A percentile compares a stretch with the other conserved stretches of the same genome.
These are phyloP conservation scores for Perizoma flavofasciatum DNA, from an alignment of 2,888 invertebrate genomes.

Conservation along the genomic window DNA sequence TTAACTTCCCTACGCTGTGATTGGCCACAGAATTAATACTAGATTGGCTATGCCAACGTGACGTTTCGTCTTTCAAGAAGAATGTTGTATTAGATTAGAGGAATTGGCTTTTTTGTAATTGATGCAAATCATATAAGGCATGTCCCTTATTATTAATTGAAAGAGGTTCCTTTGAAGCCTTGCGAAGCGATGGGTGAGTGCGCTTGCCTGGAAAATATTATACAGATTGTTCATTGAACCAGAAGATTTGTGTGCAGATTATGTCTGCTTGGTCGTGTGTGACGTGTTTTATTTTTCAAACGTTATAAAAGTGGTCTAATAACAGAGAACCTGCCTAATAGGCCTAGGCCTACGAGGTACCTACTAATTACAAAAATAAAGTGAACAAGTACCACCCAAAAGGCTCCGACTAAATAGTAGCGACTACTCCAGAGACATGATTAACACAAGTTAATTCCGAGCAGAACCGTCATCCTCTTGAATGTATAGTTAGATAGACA, in stretches of 20 bases:
- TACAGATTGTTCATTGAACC: slow-evolving; percentile 46
- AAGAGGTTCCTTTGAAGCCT: slow-evolving; percentile 49
- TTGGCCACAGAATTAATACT: too few relatives aligned
- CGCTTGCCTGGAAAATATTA: slow-evolving; percentile 49
- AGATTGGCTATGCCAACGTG: too few relatives aligned
- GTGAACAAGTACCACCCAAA: not conserved
- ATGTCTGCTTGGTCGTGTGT: slow-evolving; percentile 38
- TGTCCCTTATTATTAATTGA: slow-evolving; percentile 38
- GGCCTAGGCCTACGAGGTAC: too few relatives aligned
- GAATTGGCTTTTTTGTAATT: too few relatives aligned
- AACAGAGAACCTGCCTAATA: slow-evolving; percentile 10
- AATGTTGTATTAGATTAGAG: too few relatives aligned
- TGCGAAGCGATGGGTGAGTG: slow-evolving; percentile 35
- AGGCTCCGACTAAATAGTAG: slow-evolving; percentile 1
- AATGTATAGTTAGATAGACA: slow-evolving; percentile 28
- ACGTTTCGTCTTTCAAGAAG: too few relatives aligned
- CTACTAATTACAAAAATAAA: too few relatives aligned
- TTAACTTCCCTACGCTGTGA: too few relatives aligned
- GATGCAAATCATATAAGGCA: too few relatives aligned
- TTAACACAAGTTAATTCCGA: slow-evolving; percentile 12
- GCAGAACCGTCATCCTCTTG: slow-evolving; percentile 15
- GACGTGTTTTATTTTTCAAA: not conserved
- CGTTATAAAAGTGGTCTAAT: too few relatives aligned
- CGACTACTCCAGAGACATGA: not conserved
- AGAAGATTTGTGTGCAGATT: slow-evolving; percentile 42